Conservation (phyloP, 2,888 invertebrate genomes). For the Pristionchus exspectatus region DNA sequence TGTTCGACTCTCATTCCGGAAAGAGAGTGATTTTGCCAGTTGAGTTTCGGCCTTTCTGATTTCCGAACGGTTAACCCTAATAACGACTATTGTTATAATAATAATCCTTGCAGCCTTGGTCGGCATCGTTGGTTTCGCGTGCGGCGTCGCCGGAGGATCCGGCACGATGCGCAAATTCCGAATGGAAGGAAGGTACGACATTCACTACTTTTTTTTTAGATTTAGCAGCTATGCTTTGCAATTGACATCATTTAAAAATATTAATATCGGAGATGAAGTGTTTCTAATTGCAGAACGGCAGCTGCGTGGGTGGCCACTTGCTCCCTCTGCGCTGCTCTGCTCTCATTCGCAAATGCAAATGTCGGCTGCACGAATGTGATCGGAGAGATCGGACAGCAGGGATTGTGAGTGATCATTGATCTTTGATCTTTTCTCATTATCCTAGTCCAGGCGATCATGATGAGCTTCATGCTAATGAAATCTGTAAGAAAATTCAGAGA, state of each 20-base stretch:
- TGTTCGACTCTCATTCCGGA: no score
- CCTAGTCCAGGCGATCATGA: no score
- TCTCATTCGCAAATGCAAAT: constrained; percentile 73
- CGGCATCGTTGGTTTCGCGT: constrained; percentile 73
- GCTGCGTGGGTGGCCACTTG: constrained; percentile 73
- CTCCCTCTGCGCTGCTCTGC: constrained; percentile 71
- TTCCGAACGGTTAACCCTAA: no score
- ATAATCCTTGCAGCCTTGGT: constrained; percentile 60
- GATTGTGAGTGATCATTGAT: constrained; percentile 54
- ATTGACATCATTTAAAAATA: neutral
- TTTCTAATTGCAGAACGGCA: constrained; percentile 60
- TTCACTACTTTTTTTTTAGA: neutral
- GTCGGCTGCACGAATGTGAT: constrained; percentile 77
- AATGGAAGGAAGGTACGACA: constrained; percentile 63
- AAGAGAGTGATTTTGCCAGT: no score
- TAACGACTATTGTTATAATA: no score
- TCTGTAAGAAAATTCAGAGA: no score
- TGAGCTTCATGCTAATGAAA: no score
- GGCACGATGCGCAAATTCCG: constrained; percentile 68
- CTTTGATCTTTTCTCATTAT: constrained; percentile 29
- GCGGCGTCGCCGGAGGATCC: constrained; percentile 69
- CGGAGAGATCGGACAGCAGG: constrained; percentile 72
- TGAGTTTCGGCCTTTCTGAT: no score
- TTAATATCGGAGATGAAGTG: neutral
- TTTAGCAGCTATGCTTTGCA: neutral